Conservation (phyloP, 2,113 vertebrate genomes). For the Coptodon bakossiorum region DNA sequence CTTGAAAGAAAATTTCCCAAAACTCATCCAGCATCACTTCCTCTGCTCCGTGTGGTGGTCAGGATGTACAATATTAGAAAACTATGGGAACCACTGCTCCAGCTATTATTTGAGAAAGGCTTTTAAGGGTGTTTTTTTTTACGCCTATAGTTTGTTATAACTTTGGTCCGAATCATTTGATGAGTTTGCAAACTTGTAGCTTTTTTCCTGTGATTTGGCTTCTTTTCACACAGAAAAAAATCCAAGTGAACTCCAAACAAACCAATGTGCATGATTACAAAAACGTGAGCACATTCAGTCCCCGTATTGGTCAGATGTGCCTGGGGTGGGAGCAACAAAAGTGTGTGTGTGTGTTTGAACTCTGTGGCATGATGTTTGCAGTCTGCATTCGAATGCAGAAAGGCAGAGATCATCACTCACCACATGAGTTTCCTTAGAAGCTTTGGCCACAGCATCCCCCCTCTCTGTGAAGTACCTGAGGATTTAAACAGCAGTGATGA, state of each 20-base stretch:
- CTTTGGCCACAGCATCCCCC: constrained; percentile 86
- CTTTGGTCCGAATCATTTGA: rapidly evolving
- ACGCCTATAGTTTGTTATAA: not conserved
- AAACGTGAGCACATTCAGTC: not conserved
- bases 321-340: not conserved
- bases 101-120: rapidly evolving
- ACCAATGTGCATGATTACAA: not conserved
- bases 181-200: not conserved
- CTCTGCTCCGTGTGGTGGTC: rapidly evolving
- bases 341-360: not conserved
- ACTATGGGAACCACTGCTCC: not conserved
- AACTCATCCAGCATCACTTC: not conserved
- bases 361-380: not conserved
- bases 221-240: not conserved
- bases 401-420: constrained; percentile 47
- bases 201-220: not conserved
- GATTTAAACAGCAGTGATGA: not conserved
- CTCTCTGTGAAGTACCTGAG: constrained; percentile 72
- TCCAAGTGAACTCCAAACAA: not conserved
- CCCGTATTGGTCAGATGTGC: not conserved
- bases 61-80: rapidly evolving
- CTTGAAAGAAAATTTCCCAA: not conserved
- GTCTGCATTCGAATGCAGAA: rapidly evolving
- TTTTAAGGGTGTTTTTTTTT: not conserved
- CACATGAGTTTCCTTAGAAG: constrained; percentile 88